phyloP scores from a whole-genome alignment of 2,113 vertebrate species.

The Abramis brama region DNA sequence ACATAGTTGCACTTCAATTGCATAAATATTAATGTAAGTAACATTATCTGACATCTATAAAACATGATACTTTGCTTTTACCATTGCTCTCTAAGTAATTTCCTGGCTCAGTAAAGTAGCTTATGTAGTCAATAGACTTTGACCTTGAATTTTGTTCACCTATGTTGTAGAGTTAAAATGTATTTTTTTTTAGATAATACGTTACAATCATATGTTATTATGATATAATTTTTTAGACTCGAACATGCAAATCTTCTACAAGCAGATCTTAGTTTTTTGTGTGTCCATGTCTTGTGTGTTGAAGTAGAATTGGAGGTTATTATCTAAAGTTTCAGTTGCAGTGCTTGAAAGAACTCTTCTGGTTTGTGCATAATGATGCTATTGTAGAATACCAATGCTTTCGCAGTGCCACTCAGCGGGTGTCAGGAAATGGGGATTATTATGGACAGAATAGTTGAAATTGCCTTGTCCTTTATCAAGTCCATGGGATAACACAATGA shows the following conservation, averaged over 20 bases:
- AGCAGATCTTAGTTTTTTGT: neutral
- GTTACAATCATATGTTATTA: neutral
- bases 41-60: no score
- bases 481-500: slow-evolving; percentile 37
- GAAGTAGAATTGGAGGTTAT: slow-evolving; percentile 16
- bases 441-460: slow-evolving; percentile 46
- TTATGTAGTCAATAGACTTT: no score
- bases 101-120: no score
- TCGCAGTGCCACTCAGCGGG: slow-evolving; percentile 42
- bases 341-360: slow-evolving; percentile 40
- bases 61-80: no score
- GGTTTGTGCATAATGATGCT: slow-evolving; percentile 36
- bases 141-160: neutral
- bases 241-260: neutral
- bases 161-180: neutral
- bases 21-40: no score
- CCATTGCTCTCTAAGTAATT: no score
- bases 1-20: no score
- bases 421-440: slow-evolving; percentile 48
- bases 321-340: slow-evolving; percentile 24
- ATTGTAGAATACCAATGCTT: slow-evolving; percentile 34
- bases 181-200: neutral
- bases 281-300: neutral
- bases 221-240: neutral
- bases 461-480: slow-evolving; percentile 21